phyloP scores from a whole-genome alignment of 1,140 invertebrate genomes.

The Eumeta japonica region DNA sequence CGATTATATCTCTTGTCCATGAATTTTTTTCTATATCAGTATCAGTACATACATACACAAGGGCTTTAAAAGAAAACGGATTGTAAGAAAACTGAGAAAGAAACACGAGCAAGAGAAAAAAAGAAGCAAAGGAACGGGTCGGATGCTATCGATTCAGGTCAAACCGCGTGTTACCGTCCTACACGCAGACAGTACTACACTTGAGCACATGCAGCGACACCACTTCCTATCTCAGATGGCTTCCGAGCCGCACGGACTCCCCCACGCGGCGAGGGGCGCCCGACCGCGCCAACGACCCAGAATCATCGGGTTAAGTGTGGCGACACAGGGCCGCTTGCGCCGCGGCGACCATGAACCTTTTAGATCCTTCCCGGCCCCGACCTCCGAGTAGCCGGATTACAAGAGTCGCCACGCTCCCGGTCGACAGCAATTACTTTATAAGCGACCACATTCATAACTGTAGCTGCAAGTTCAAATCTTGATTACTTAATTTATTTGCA shows the following conservation, averaged over 20 bases:
- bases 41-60: too few species aligned
- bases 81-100: too few species aligned
- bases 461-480: too few species aligned
- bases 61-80: too few species aligned
- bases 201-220: constrained; percentile 94
- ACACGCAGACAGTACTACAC: constrained; percentile 97
- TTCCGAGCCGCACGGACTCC: constrained; percentile 75
- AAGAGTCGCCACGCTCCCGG: constrained; percentile 87
- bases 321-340: constrained; percentile 81
- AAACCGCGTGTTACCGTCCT: constrained; percentile 69
- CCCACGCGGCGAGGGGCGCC: constrained; percentile 71
- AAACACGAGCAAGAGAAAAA: too few species aligned
- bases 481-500: too few species aligned
- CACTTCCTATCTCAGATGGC: constrained; percentile 92
- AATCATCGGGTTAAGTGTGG: too few species aligned
- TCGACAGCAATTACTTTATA: constrained; percentile 45
- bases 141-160: constrained; percentile 84
- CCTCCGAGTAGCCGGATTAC: constrained; percentile 93
- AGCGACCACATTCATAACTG: neutral
- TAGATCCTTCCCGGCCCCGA: constrained; percentile 81
- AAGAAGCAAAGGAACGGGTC: constrained; percentile 84
- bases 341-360: constrained; percentile 73
- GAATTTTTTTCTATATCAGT: too few species aligned
- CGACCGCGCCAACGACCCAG: too few species aligned
- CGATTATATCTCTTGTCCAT: too few species aligned